Conservation (phyloP, 2,888 invertebrate genomes). For the Unio pictorum region DNA sequence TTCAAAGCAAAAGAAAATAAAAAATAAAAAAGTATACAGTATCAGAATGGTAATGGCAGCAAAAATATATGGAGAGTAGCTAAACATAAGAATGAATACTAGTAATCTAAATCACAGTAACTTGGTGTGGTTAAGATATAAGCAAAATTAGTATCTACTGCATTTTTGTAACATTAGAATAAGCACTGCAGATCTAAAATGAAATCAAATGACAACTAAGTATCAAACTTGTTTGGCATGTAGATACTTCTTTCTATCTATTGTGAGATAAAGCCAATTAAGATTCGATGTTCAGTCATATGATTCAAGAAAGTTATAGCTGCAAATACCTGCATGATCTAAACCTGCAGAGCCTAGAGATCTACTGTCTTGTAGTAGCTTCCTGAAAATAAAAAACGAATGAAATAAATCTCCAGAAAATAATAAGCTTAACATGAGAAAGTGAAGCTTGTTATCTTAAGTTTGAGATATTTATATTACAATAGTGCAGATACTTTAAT, state of each 20-base stretch:
- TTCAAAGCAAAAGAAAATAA: too few relatives aligned
- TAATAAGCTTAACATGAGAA: too few relatives aligned
- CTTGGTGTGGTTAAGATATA: background rate
- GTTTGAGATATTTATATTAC: too few relatives aligned
- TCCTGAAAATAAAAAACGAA: slow-evolving; percentile 26
- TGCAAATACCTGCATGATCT: slow-evolving; percentile 21
- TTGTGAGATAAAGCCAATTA: too few relatives aligned
- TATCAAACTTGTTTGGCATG: too few relatives aligned
- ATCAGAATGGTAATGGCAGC: background rate
- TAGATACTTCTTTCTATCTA: too few relatives aligned
- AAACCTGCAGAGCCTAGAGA: slow-evolving; percentile 29
- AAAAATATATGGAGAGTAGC: background rate
- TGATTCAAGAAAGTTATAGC: background rate
- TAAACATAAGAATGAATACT: background rate
- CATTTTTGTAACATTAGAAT: background rate
- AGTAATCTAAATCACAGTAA: background rate
- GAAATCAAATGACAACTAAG: background rate
- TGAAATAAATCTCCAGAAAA: too few relatives aligned
- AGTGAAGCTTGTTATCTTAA: too few relatives aligned
- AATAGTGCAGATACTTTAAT: too few relatives aligned
- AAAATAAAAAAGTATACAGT: too few relatives aligned
- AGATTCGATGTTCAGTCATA: too few relatives aligned
- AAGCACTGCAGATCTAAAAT: background rate
- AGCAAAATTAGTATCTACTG: background rate
- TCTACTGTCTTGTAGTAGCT: slow-evolving; percentile 41